A percentile compares a stretch with the other conserved stretches of the same genome.
Conservation (phyloP, 2,888 invertebrate genomes). For the Linnaemya vulpina region DNA sequence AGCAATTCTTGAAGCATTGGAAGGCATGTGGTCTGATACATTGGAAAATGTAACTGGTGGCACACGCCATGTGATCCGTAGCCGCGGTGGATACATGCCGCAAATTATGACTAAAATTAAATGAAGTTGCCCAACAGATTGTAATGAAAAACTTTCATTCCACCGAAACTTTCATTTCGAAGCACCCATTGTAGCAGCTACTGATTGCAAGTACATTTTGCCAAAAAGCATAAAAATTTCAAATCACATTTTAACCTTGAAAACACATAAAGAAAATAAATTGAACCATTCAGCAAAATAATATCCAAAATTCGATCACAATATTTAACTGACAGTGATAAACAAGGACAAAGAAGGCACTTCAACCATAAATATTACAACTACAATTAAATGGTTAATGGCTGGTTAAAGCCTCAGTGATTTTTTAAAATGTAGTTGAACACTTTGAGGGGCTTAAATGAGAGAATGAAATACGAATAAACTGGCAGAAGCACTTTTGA, state of each 20-base stretch:
- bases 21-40: too few species aligned
- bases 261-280: not conserved
- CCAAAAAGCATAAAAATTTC: not conserved
- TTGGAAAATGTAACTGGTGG: too few species aligned
- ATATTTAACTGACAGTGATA: constrained; percentile 57
- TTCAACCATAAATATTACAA: constrained; percentile 7
- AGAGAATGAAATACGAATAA: constrained; percentile 15
- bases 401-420: constrained; percentile 39
- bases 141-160: too few species aligned
- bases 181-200: too few species aligned
- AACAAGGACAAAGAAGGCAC: constrained; percentile 41
- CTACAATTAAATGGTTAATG: constrained; percentile 37
- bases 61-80: too few species aligned
- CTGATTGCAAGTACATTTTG: too few species aligned
- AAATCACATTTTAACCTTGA: constrained; percentile 27
- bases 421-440: constrained; percentile 50
- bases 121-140: too few species aligned
- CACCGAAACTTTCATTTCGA: too few species aligned
- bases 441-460: constrained; percentile 57
- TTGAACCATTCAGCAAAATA: not conserved
- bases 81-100: too few species aligned
- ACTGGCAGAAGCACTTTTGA: constrained; percentile 59
- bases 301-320: constrained; percentile 48
- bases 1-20: too few species aligned
- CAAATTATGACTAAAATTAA: too few species aligned